Evolutionary conservation across 1,140 invertebrate genomes (phyloP).

Genomic region (Aphaenogaster ashmeadi): DNA sequence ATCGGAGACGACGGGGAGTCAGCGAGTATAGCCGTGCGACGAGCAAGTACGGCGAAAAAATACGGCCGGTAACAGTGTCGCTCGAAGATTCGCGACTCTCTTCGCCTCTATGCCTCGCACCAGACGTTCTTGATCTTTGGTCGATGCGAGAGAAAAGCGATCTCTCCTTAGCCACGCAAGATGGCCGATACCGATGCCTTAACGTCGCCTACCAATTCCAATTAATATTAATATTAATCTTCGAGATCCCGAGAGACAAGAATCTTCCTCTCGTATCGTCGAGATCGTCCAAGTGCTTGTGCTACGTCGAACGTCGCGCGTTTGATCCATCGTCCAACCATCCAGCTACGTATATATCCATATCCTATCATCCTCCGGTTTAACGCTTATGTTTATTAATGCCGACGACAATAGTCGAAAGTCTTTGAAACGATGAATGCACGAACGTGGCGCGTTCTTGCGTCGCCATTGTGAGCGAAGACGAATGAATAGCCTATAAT

Average conservation of each 20-base stretch:
- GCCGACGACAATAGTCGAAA: slow-evolving; percentile 3
- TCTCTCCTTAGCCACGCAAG: slow-evolving; percentile 21
- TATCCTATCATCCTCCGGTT: slow-evolving; percentile 3
- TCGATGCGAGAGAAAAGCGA: slow-evolving; percentile 64
- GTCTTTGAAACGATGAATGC: slow-evolving; percentile 10
- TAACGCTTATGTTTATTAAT: slow-evolving; percentile 48
- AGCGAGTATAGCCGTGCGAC: slow-evolving; percentile 13
- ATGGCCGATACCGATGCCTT: neutral
- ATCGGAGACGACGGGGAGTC: slow-evolving; percentile 25
- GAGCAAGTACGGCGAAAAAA: slow-evolving; percentile 1
- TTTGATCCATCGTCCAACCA: neutral
- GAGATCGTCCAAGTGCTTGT: neutral
- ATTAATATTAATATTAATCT: neutral
- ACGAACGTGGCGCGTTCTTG: neutral
- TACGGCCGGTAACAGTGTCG: no score
- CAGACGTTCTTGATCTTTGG: slow-evolving; percentile 80
- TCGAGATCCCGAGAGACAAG: neutral
- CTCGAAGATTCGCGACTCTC: neutral
- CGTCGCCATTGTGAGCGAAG: neutral
- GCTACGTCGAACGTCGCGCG: neutral
- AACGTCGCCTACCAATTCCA: neutral
- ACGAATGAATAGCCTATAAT: slow-evolving; percentile 20
- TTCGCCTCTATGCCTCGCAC: slow-evolving; percentile 32
- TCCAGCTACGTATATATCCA: neutral
- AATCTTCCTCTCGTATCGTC: neutral